Base-by-base conservation (phyloP, 2,113 vertebrate species). In the Cryptomyrus ogoouensis region DNA sequence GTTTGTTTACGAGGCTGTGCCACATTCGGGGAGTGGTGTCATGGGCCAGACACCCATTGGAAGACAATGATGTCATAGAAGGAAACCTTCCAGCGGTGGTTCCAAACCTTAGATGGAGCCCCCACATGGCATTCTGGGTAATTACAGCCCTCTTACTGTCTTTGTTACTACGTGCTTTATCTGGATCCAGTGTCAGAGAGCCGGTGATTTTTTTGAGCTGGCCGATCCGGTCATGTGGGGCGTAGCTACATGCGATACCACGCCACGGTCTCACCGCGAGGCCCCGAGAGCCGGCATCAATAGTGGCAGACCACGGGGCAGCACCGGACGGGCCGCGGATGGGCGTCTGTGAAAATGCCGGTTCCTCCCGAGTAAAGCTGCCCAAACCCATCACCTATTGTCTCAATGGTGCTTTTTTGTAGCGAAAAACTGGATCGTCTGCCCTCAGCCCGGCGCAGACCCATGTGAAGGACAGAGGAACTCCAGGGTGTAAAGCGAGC, bases 61-160 rank as follows among this genome's bases (percentile, higher is more conserved):
- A 89, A 89, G 88, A 50, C 62, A 70, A 89, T 89, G 88, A 89
- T 89, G 88, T 89, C 88, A 89, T 89, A 87, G n/a, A 87, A 56
- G 47, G 86, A 50, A 53, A 35, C 5, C n/a, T 87, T 70, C n/a
- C 27, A 27, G n/a, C 10, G 62, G 62, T 70, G 62, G 62, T 12
- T 70, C n/a, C 62, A 70, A 66, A 70, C n/a, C 62, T 70, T 70
- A 70, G 9, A 70, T 3, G 62, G n/a, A 13, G n/a, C n/a, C n/a
- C 62, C 62, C n/a, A 70, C 62, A 31, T 31, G n/a, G 62, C 62
- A 44, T 44, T 31, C 89, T 89, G 89, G 89, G 52, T 89, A 84
- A 89, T 84, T 89, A 46, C 77, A 58, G 77, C 50, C 47, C 27
- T 13, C 50, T 27, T 89, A 24, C 44, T 53, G 31, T 52, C 39